Percentiles rank a stretch among this genome's conserved stretches.
These are phyloP conservation scores for Labeo calbasu DNA, from an alignment of 2,797 vertebrate species.

Conservation along the genomic window DNA sequence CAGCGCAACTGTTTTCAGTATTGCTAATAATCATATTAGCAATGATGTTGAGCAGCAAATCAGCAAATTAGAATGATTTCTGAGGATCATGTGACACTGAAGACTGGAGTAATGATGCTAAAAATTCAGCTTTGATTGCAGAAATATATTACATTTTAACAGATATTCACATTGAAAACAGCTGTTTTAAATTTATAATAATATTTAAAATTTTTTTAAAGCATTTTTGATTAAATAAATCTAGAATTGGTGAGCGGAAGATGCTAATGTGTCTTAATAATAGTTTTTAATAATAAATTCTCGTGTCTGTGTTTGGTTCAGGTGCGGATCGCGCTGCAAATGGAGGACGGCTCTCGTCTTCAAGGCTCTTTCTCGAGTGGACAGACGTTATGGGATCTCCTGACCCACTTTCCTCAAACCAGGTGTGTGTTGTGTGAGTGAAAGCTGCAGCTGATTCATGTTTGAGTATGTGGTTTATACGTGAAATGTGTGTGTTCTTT, in stretches of 20 bases:
- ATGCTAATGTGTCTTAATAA: neutral
- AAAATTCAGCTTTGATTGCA: neutral
- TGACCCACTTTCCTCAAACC: constrained; percentile 85
- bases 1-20: no score
- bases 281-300: neutral
- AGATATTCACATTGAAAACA: neutral
- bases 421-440: constrained; percentile 75
- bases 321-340: constrained; percentile 90
- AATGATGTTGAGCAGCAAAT: no score
- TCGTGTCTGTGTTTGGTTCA: constrained; percentile 58
- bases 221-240: neutral
- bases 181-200: neutral
- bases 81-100: no score
- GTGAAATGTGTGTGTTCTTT: constrained; percentile 7
- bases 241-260: neutral
- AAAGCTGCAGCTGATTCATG: constrained; percentile 15
- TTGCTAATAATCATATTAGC: no score
- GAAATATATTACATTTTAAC: neutral
- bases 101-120: neutral
- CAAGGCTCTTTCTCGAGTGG: constrained; percentile 85
- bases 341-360: constrained; percentile 87
- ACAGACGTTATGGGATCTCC: constrained; percentile 90
- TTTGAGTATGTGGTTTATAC: neutral
- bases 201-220: neutral
- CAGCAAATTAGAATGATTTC: no score